Percentiles rank a stretch among this genome's conserved stretches.
Evolutionary conservation across 2,888 invertebrate genomes (phyloP).

Genomic region (Leptura quadrifasciata): DNA sequence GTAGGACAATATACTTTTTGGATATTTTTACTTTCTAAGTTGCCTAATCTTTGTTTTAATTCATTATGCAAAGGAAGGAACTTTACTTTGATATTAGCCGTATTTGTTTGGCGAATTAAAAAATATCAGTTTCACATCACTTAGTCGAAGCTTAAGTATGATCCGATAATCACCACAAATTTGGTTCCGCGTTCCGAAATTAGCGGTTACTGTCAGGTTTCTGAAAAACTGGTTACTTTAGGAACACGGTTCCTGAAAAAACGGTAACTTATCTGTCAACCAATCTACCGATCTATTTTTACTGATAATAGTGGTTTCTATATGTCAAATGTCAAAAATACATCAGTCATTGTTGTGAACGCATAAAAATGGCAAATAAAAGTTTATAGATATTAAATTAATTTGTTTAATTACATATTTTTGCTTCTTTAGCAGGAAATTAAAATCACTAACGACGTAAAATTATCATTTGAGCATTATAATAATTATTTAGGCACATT

Average conservation of each 20-base stretch:
- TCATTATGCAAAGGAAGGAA: slow-evolving; percentile 35
- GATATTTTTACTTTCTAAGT: slow-evolving; percentile 28
- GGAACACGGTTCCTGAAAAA: slow-evolving; percentile 6
- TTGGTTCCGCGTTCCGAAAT: too few relatives aligned
- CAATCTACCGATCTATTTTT: too few relatives aligned
- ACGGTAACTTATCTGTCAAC: slow-evolving; percentile 9
- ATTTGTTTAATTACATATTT: too few relatives aligned
- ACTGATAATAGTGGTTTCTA: slow-evolving; percentile 6
- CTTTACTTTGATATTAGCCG: slow-evolving; percentile 34
- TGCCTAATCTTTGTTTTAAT: slow-evolving; percentile 29
- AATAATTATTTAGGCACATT: background rate
- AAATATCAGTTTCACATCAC: too few relatives aligned
- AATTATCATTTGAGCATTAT: too few relatives aligned
- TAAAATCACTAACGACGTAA: too few relatives aligned
- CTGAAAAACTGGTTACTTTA: slow-evolving; percentile 5
- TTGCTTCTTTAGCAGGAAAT: too few relatives aligned
- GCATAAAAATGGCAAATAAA: slow-evolving; percentile 4
- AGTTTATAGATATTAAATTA: background rate
- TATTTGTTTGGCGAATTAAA: too few relatives aligned
- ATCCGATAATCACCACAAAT: background rate
- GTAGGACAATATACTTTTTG: slow-evolving; percentile 37
- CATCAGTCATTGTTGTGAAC: background rate
- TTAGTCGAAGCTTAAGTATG: too few relatives aligned
- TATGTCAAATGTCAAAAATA: background rate
- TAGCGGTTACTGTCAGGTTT: too few relatives aligned